These are phyloP conservation scores for Balaeniceps rex DNA, from an alignment of 2,113 vertebrate genomes.

Conservation along the genomic window DNA sequence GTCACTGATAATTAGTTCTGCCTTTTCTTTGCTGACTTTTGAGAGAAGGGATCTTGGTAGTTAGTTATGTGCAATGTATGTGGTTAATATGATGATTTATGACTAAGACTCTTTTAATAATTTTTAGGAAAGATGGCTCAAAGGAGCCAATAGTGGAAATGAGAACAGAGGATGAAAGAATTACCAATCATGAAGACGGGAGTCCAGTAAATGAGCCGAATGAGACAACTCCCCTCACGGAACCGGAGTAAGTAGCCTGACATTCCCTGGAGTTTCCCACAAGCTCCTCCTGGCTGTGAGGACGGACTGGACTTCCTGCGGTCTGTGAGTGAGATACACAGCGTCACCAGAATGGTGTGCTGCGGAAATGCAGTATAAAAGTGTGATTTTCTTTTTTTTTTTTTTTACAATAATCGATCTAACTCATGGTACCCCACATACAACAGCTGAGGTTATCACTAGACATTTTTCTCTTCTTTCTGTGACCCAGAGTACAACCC, in stretches of 20 bases:
- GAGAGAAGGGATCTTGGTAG: not conserved
- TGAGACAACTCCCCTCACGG: slow-evolving; percentile 89
- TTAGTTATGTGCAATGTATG: not conserved
- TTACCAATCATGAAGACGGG: slow-evolving; percentile 82
- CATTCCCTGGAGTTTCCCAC: not conserved
- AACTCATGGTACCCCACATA: not conserved
- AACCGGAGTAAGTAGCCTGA: slow-evolving; percentile 80
- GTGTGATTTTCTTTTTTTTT: not conserved
- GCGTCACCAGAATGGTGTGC: not conserved
- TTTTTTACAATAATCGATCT: not conserved
- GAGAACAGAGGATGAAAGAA: slow-evolving; percentile 88
- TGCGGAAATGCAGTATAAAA: not conserved
- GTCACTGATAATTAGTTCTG: slow-evolving; percentile 40
- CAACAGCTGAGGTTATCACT: not conserved
- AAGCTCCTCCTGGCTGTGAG: not conserved
- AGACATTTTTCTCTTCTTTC: not conserved
- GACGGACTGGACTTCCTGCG: not conserved
- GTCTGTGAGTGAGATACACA: not conserved
- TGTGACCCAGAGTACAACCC: not conserved
- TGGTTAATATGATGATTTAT: not conserved
- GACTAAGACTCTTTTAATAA: slow-evolving; percentile 13
- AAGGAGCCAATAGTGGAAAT: slow-evolving; percentile 90
- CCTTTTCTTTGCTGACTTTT: not conserved
- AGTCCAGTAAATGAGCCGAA: slow-evolving; percentile 88
- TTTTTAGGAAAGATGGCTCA: slow-evolving; percentile 86